Evolutionary conservation across 2,113 vertebrate genomes (phyloP).

Genomic region (Mustela nigripes): DNA sequence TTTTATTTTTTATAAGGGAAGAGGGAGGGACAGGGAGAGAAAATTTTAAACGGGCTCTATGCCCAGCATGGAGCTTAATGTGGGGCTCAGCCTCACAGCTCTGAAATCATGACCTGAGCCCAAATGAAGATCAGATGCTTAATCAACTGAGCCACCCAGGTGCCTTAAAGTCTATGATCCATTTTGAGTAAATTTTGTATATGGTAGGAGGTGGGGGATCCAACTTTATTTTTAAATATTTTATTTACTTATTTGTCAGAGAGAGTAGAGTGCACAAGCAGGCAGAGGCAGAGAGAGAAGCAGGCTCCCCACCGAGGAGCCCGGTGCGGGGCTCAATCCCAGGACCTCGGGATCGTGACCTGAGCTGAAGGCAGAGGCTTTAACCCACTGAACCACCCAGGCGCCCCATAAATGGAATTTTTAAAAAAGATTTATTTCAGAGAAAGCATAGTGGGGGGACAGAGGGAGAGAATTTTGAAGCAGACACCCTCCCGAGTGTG

Average conservation of each 20-base stretch:
- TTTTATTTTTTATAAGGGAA: not conserved
- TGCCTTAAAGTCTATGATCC: not conserved
- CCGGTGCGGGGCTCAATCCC: too few relatives aligned
- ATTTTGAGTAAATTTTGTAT: constrained; percentile 26
- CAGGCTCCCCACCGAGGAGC: too few relatives aligned
- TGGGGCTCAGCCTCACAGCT: not conserved
- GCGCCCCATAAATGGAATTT: not conserved
- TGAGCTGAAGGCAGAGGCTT: too few relatives aligned
- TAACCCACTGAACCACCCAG: too few relatives aligned
- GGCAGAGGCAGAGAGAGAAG: too few relatives aligned
- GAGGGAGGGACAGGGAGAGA: not conserved
- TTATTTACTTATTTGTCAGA: too few relatives aligned
- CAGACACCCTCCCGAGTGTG: not conserved
- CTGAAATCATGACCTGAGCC: not conserved
- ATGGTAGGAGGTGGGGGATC: not conserved
- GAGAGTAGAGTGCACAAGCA: too few relatives aligned
- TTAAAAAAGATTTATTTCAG: not conserved
- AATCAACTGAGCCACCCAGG: not conserved
- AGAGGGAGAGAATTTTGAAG: not conserved
- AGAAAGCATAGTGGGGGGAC: not conserved
- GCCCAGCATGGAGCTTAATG: not conserved
- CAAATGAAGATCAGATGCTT: not conserved
- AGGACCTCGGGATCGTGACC: too few relatives aligned
- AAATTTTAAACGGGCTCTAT: not conserved
- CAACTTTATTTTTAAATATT: not conserved